A percentile compares a stretch with the other conserved stretches of the same genome.
phyloP scores from a whole-genome alignment of 2,888 invertebrate genomes.

The Noctua fimbriata region DNA sequence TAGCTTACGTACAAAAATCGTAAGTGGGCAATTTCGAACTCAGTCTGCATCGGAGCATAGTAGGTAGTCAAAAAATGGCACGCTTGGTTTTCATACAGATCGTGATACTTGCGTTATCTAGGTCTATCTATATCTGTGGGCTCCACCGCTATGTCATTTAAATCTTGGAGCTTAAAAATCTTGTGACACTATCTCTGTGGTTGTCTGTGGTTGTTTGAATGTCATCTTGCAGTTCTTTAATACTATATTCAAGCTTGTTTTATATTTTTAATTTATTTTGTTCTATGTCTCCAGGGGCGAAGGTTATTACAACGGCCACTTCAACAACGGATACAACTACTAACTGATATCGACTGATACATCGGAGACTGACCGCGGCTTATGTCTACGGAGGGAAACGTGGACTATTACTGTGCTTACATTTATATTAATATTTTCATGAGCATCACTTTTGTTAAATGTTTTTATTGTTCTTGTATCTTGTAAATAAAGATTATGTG shows the following conservation, averaged over 20 bases:
- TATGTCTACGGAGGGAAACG: constrained; percentile 1
- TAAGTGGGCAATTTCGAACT: too few relatives aligned
- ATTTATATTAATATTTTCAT: constrained; percentile 17
- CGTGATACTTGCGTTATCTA: too few relatives aligned
- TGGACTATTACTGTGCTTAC: neutral
- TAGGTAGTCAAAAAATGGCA: too few relatives aligned
- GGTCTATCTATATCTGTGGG: too few relatives aligned
- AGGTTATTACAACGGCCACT: constrained; percentile 74
- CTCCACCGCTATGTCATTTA: neutral
- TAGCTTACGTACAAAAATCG: too few relatives aligned
- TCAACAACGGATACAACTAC: constrained; percentile 75
- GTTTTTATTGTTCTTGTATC: constrained; percentile 44
- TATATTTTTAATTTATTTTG: constrained; percentile 10
- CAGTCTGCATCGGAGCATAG: too few relatives aligned
- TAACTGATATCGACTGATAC: constrained; percentile 47
- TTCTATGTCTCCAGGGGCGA: constrained; percentile 70
- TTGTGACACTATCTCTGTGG: neutral
- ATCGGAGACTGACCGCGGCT: constrained; percentile 4
- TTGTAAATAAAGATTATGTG: constrained; percentile 68
- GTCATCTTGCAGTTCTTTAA: neutral
- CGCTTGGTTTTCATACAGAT: too few relatives aligned
- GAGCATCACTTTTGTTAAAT: constrained; percentile 64
- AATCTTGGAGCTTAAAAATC: neutral
- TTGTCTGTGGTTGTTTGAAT: neutral
- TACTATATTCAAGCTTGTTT: neutral